phyloP scores from a whole-genome alignment of 2,888 invertebrate species.

The Labia minor region DNA sequence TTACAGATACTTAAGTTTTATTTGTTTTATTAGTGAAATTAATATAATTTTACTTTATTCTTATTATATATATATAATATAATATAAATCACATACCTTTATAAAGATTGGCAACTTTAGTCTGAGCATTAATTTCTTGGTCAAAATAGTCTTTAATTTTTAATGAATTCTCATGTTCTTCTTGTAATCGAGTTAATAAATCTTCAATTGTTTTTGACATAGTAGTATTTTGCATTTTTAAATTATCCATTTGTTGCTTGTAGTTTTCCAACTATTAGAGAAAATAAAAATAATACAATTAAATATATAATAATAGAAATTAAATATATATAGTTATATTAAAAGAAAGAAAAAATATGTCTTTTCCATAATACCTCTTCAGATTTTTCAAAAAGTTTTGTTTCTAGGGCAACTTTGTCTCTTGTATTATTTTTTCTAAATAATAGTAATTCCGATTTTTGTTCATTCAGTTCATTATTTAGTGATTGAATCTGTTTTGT shows the following conservation, averaged over 20 bases:
- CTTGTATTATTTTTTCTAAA: constrained; percentile 61
- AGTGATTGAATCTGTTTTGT: constrained; percentile 68
- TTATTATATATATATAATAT: too few species aligned
- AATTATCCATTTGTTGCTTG: constrained; percentile 54
- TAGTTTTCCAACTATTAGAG: constrained; percentile 47
- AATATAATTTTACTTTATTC: too few species aligned
- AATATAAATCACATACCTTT: constrained; percentile 41
- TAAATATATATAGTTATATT: neutral
- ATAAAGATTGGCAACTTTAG: constrained; percentile 71
- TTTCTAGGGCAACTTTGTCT: constrained; percentile 54
- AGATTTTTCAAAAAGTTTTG: constrained; percentile 62
- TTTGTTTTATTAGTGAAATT: too few species aligned
- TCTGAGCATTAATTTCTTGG: constrained; percentile 75
- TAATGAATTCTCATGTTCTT: constrained; percentile 58
- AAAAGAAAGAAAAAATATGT: neutral
- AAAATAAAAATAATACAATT: constrained; percentile 16
- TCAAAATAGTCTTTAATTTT: constrained; percentile 60
- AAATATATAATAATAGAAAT: neutral
- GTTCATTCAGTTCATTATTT: constrained; percentile 64
- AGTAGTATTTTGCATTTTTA: constrained; percentile 59
- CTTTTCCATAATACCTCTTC: constrained; percentile 47
- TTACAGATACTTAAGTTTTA: too few species aligned
- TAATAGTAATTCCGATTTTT: constrained; percentile 65
- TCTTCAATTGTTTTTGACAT: constrained; percentile 56
- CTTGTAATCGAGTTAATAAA: constrained; percentile 56